Conservation (phyloP, 53 echinoderm and acorn worm species). For the Holothuria leucospilota region DNA sequence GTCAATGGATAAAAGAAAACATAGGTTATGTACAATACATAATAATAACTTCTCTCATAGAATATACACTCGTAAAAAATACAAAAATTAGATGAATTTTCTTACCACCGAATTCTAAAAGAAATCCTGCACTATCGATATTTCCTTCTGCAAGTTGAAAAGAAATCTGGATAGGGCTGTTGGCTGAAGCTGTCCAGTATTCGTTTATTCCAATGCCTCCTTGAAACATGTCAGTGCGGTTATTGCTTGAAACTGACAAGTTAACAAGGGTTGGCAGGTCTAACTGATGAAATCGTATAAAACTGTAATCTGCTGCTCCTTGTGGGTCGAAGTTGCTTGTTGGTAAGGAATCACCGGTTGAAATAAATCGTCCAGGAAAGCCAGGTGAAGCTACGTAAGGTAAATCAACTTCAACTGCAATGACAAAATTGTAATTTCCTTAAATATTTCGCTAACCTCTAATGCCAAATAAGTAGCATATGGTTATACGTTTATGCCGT, state of each 20-base stretch:
- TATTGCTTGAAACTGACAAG: neutral
- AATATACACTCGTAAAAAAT: too few species aligned
- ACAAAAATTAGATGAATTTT: neutral
- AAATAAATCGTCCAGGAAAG: conserved; percentile 7
- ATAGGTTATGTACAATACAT: too few species aligned
- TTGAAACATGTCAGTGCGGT: neutral
- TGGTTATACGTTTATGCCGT: too few species aligned
- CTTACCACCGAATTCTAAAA: conserved; percentile 27
- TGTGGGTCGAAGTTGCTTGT: neutral
- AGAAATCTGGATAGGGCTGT: neutral
- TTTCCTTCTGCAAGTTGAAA: too few species aligned
- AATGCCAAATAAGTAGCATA: too few species aligned
- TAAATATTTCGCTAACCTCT: too few species aligned
- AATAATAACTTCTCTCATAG: too few species aligned
- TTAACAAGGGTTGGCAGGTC: neutral
- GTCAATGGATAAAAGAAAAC: too few species aligned
- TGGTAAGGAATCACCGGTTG: too few species aligned
- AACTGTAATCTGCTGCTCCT: neutral
- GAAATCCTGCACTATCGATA: neutral
- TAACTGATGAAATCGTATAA: conserved; percentile 1
- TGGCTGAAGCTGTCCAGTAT: neutral
- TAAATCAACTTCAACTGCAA: conserved; percentile 12
- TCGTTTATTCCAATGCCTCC: neutral
- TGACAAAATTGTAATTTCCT: too few species aligned
- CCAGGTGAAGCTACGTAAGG: neutral